Percentiles rank a stretch among this genome's conserved stretches.
phyloP scores from a whole-genome alignment of 2,113 vertebrate species.

The Cryptotis parvus region DNA sequence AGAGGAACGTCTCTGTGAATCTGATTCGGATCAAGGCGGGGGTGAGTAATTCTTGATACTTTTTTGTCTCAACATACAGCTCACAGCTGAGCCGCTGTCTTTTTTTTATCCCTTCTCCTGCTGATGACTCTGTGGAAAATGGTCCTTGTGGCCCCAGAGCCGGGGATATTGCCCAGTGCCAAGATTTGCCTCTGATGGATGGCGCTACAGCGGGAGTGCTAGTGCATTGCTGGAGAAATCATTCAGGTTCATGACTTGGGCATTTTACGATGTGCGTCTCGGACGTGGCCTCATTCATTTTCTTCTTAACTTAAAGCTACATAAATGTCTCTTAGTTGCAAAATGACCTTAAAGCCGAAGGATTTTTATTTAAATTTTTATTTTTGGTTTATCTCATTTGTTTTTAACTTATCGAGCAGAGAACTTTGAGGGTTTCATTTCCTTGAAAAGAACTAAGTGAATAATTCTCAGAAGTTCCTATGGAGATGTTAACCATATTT shows the following conservation, averaged over 20 bases:
- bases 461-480: conserved; percentile 36
- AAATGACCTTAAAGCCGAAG: conserved; percentile 34
- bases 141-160: background rate
- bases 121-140: background rate
- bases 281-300: background rate
- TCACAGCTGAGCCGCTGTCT: conserved; percentile 2
- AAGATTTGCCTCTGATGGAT: too few relatives aligned
- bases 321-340: background rate
- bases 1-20: conserved; percentile 66
- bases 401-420: conserved; percentile 55
- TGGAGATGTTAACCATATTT: conserved; percentile 28
- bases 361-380: conserved; percentile 19
- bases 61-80: conserved; percentile 53
- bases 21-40: conserved; percentile 69
- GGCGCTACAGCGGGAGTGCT: background rate
- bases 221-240: background rate
- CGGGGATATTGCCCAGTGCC: background rate
- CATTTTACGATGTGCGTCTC: conserved; percentile 52
- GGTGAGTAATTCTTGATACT: conserved; percentile 84
- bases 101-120: background rate
- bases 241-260: background rate
- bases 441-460: background rate
- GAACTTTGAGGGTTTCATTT: background rate
- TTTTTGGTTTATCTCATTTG: background rate
- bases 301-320: conserved; percentile 40